Conservation (phyloP, 1,140 invertebrate genomes). For the Meloidogyne chitwoodi region DNA sequence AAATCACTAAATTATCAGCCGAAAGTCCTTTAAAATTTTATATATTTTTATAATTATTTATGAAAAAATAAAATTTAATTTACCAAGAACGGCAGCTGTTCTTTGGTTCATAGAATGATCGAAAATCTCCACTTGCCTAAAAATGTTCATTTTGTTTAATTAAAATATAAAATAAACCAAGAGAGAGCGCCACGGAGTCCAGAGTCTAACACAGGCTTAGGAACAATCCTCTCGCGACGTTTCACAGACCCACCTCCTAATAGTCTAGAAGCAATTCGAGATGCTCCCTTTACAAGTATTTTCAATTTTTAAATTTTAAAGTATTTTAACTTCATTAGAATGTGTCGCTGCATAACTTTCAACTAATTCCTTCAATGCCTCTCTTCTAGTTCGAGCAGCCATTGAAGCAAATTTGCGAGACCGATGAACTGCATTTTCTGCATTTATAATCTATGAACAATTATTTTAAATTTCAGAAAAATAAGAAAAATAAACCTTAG, state of each 20-base stretch:
- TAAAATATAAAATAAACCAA: conserved; percentile 70
- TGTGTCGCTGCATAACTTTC: conserved; percentile 69
- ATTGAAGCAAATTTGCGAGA: conserved; percentile 95
- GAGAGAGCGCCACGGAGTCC: conserved; percentile 71
- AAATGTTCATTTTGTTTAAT: not conserved
- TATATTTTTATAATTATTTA: no score
- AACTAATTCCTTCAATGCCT: conserved; percentile 84
- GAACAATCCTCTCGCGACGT: conserved; percentile 70
- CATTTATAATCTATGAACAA: conserved; percentile 76
- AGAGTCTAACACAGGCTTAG: conserved; percentile 69
- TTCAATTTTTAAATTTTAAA: not conserved
- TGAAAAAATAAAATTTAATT: not conserved
- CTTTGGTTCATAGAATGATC: conserved; percentile 68
- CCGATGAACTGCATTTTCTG: conserved; percentile 79
- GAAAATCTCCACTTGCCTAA: conserved; percentile 61
- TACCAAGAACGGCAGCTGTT: conserved; percentile 72
- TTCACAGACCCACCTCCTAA: conserved; percentile 60
- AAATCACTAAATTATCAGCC: conserved; percentile 77
- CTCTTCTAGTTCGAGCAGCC: conserved; percentile 88
- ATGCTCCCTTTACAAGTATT: conserved; percentile 33
- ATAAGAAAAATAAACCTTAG: conserved; percentile 69
- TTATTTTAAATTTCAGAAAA: not conserved
- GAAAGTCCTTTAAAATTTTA: conserved; percentile 74
- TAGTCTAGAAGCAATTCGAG: conserved; percentile 55
- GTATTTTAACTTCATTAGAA: conserved; percentile 46